Evolutionary conservation across 2,113 vertebrate species (phyloP).

Genomic region (Lamprologus ornatipinnis): DNA sequence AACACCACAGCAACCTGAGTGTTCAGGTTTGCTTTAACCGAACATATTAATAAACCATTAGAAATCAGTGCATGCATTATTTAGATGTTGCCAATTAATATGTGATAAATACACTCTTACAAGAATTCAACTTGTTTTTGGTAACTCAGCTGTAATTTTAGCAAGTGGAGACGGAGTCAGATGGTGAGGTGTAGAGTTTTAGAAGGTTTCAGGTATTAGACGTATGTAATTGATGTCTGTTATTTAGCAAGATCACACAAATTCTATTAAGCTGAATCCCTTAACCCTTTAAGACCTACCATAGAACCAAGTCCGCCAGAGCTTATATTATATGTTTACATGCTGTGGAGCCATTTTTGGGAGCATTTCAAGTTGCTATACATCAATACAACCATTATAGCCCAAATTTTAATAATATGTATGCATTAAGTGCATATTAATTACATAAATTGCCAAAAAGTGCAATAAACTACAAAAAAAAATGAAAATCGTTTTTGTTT

Average conservation of each 20-base stretch:
- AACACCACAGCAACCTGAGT: background rate
- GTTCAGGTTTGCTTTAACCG: background rate
- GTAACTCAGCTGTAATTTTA: background rate
- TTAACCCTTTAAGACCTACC: too few species aligned
- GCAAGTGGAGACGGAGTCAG: background rate
- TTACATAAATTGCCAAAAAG: too few species aligned
- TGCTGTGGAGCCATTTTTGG: accelerated
- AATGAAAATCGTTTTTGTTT: accelerated
- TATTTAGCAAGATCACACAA: background rate
- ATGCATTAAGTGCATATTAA: accelerated
- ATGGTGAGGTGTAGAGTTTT: background rate
- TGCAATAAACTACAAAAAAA: accelerated
- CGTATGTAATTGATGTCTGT: background rate
- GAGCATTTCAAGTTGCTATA: too few species aligned
- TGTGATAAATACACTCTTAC: background rate
- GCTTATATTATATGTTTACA: too few species aligned
- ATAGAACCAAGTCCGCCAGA: too few species aligned
- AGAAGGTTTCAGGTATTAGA: background rate
- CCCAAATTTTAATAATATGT: accelerated
- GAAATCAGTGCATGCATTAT: background rate
- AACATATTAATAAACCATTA: background rate
- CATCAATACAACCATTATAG: too few species aligned
- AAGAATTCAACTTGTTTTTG: background rate
- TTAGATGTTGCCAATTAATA: background rate
- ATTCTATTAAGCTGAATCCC: background rate